phyloP scores from a whole-genome alignment of 2,888 invertebrate genomes.

The Lacanobia wlatinum region DNA sequence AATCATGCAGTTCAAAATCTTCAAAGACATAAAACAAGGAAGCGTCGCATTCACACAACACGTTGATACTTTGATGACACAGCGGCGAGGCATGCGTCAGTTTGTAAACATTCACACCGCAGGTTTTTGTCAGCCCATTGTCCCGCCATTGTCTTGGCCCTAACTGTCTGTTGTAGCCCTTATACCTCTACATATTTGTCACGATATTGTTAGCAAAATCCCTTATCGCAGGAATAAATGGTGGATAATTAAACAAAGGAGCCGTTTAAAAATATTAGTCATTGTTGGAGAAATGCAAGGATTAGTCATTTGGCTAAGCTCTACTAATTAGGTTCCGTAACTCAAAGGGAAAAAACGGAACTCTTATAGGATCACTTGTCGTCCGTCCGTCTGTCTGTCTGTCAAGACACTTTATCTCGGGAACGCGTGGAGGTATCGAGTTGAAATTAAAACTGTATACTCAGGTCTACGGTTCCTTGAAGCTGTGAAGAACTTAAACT shows the following conservation, averaged over 20 bases:
- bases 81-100: constrained; percentile 44
- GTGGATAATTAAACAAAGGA: constrained; percentile 18
- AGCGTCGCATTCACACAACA: constrained; percentile 8
- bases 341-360: too few species aligned
- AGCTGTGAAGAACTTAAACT: too few species aligned
- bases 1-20: constrained; percentile 7
- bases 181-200: constrained; percentile 8
- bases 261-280: constrained; percentile 14
- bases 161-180: constrained; percentile 31
- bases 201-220: constrained; percentile 8
- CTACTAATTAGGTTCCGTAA: too few species aligned
- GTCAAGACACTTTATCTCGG: too few species aligned
- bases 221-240: not conserved
- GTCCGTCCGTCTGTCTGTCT: too few species aligned
- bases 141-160: constrained; percentile 44
- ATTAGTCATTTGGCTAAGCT: not conserved
- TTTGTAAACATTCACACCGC: constrained; percentile 54
- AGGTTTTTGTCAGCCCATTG: constrained; percentile 49
- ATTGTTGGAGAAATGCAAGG: constrained; percentile 23
- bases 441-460: too few species aligned
- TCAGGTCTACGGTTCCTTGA: too few species aligned
- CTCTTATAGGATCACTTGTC: too few species aligned
- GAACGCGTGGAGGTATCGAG: too few species aligned
- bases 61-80: constrained; percentile 49
- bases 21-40: constrained; percentile 30